phyloP scores from a whole-genome alignment of 2,797 vertebrate species.

The Petrocephalus schoutedeni region DNA sequence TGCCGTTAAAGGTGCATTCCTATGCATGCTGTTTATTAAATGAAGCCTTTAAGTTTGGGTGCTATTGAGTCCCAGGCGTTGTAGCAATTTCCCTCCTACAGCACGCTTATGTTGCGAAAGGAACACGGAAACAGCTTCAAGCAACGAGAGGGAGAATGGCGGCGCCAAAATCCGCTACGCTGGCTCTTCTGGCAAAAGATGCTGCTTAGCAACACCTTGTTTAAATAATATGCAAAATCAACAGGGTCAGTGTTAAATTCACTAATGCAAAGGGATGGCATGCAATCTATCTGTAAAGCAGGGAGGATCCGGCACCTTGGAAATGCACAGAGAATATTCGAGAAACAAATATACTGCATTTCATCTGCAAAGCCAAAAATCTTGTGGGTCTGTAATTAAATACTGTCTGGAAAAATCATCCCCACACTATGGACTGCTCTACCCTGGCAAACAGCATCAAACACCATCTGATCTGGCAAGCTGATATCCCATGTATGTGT shows the following conservation, averaged over 20 bases:
- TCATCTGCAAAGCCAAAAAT: not conserved
- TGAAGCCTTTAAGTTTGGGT: not conserved
- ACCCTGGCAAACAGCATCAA: not conserved
- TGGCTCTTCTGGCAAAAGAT: constrained; percentile 38
- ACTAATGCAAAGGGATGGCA: not conserved
- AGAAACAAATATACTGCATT: not conserved
- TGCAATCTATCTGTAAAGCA: not conserved
- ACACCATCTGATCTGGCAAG: not conserved
- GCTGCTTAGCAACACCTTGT: constrained; percentile 64
- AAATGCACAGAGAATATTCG: not conserved
- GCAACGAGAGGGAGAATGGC: constrained; percentile 31
- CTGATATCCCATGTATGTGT: constrained; percentile 4
- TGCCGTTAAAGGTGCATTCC: not conserved
- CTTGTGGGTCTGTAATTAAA: not conserved
- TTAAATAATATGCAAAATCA: constrained; percentile 50
- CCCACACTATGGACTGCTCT: not conserved
- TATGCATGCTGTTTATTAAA: not conserved
- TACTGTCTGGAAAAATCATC: not conserved
- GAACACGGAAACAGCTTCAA: constrained; percentile 25
- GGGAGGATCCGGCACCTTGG: not conserved
- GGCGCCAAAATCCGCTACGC: constrained; percentile 41
- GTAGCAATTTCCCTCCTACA: not conserved
- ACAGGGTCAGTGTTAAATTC: constrained; percentile 39
- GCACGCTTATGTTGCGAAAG: constrained; percentile 1
- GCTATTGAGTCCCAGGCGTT: not conserved